These are phyloP conservation scores for Meiosimyza decipiens DNA, from an alignment of 2,888 invertebrate species.

Conservation along the genomic window DNA sequence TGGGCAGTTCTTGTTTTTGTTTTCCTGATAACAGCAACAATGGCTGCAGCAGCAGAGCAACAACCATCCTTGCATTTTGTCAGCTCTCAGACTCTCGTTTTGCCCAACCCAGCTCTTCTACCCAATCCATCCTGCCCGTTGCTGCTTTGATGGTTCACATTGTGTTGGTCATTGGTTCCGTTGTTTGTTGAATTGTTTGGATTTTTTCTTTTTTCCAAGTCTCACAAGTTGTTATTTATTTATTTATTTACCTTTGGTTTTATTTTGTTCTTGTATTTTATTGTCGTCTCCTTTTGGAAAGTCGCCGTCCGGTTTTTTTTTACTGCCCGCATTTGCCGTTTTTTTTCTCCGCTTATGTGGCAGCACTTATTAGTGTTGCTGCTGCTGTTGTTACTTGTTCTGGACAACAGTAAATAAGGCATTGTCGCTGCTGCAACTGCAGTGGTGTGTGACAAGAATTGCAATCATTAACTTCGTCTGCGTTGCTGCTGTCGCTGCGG, in stretches of 20 bases:
- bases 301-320: slow-evolving; percentile 7
- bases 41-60: no score
- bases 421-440: background rate
- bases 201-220: background rate
- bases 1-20: no score
- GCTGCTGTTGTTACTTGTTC: background rate
- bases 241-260: no score
- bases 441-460: background rate
- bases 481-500: no score
- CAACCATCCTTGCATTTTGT: no score
- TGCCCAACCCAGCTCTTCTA: background rate
- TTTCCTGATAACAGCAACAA: no score
- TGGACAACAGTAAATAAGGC: background rate
- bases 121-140: background rate
- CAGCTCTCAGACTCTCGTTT: slow-evolving; percentile 7
- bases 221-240: no score
- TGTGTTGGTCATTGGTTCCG: background rate
- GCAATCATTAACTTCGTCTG: no score
- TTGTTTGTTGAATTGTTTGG: slow-evolving; percentile 14
- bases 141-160: background rate
- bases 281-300: background rate
- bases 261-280: slow-evolving; percentile 1
- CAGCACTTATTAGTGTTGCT: background rate
- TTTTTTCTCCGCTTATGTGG: background rate
- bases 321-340: background rate